Evolutionary conservation across 1,140 invertebrate species (phyloP).

Genomic region (Coptotermes formosanus): DNA sequence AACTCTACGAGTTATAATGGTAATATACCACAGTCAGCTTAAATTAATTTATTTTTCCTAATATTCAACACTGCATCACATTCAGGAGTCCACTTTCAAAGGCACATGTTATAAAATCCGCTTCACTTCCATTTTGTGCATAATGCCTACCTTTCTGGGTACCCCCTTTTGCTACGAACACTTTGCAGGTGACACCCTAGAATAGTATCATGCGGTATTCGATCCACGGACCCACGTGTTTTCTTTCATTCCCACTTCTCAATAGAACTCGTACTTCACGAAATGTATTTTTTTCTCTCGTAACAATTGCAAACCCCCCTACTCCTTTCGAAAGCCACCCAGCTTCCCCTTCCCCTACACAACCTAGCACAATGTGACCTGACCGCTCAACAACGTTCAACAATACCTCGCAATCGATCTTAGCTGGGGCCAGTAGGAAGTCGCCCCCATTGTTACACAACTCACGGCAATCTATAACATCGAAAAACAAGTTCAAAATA

Average conservation of each 20-base stretch:
- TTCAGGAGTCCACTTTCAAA: too few species aligned
- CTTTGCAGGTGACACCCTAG: background rate
- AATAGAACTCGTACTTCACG: constrained; percentile 1
- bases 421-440: background rate
- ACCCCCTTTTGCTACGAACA: too few species aligned
- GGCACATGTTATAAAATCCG: too few species aligned
- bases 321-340: background rate
- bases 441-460: background rate
- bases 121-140: too few species aligned
- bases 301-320: background rate
- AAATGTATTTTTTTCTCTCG: background rate
- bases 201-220: background rate
- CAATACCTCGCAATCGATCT: background rate
- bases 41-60: too few species aligned
- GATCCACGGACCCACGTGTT: background rate
- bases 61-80: too few species aligned
- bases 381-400: constrained; percentile 2
- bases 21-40: too few species aligned
- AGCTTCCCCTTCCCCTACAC: background rate
- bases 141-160: too few species aligned
- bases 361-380: background rate
- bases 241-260: background rate
- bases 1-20: too few species aligned
- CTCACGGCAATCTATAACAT: background rate
- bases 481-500: background rate